Percentiles rank a stretch among this genome's conserved stretches.
Conservation (phyloP, 2,888 invertebrate species). For the Himalopsyche japonica region DNA sequence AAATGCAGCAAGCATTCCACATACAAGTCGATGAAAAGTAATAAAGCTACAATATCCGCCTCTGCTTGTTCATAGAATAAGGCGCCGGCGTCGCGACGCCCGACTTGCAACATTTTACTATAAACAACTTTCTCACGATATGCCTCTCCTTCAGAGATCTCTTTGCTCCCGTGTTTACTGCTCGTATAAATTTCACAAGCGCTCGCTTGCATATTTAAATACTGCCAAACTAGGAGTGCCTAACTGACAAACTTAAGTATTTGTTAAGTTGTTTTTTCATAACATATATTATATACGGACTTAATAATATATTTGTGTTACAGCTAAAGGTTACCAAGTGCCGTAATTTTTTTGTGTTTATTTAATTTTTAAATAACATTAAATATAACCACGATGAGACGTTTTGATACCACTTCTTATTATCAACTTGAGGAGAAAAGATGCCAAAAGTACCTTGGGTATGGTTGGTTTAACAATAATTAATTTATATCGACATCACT, state of each 20-base stretch:
- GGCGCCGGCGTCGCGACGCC: neutral
- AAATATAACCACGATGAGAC: too few species aligned
- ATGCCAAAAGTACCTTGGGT: too few species aligned
- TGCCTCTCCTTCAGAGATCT: neutral
- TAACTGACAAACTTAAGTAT: neutral
- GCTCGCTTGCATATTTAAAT: neutral
- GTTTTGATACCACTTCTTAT: too few species aligned
- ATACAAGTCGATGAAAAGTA: neutral
- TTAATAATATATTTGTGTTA: too few species aligned
- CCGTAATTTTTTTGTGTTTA: too few species aligned
- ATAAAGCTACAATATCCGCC: neutral
- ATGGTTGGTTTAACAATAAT: too few species aligned
- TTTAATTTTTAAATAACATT: too few species aligned
- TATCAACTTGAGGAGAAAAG: too few species aligned
- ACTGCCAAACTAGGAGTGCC: neutral
- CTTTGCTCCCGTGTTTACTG: slow-evolving; percentile 2
- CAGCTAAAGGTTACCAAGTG: too few species aligned
- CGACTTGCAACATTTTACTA: neutral
- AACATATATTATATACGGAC: too few species aligned
- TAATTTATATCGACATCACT: too few species aligned
- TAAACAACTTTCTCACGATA: slow-evolving; percentile 3
- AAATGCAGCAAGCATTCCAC: neutral
- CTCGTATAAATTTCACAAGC: neutral
- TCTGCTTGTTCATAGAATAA: neutral
- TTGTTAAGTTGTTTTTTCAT: too few species aligned